Base-by-base conservation (phyloP, 2,113 vertebrate genomes). In the Poecilia latipinna region DNA sequence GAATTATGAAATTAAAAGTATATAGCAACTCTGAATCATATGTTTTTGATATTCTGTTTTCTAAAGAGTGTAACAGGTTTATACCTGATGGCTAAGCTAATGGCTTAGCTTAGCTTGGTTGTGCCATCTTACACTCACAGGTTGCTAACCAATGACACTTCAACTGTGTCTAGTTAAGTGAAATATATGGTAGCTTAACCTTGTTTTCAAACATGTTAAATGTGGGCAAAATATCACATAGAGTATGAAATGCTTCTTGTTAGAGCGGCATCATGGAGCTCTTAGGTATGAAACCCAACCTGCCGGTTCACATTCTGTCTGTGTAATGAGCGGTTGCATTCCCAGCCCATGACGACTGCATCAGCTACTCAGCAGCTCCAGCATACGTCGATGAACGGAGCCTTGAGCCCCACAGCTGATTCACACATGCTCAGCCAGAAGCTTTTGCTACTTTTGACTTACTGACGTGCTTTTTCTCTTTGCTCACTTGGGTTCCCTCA, bases 311-410 rank as follows among this genome's bases (percentile, higher is more conserved):
- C 89, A 93, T 92, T 93, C 87, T 88, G 78, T 82, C 84, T 82
- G 89, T 83, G 80, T 92, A 92, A 93, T 92, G 91, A 92, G 87
- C 90, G 89, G 88, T 72, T 92, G 80, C 90, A 91, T 92, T 91
- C 89, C 87, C 88, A 91, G 87, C 77, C 84, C 86, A 78, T 86
- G 89, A 91, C 88, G 88, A 91, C 86, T 86, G 77, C 83, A 83
- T 86, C 86, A 91, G 88, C 89, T 88, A 84, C 89, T 89, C 86
- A 90, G 70, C 82, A 82, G 86, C 85, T 87, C 80, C 78, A 89
- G 57, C 82, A 79, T 80, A 79, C 8, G 32, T 75, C 68, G 75
- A 91, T 88, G 90, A 91, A 89, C 85, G 80, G 62, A 80, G 88
- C 83, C 84, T 70, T 87, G 74, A 91, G 88, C 82, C 89, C 80